Evolutionary conservation across 2,888 invertebrate genomes (phyloP).

Genomic region (Synanthedon myopaeformis): DNA sequence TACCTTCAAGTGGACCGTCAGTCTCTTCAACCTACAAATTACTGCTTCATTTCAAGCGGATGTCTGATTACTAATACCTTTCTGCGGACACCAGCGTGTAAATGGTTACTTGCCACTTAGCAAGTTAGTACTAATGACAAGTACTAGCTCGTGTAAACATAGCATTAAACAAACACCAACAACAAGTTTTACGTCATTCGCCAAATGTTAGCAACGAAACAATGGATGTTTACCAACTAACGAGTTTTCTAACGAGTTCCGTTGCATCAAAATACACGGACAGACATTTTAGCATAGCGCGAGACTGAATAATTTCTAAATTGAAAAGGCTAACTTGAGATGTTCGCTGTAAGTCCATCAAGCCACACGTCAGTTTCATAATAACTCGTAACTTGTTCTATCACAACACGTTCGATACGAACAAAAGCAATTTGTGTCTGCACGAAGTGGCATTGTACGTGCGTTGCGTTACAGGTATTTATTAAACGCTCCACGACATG

Average conservation of each 20-base stretch:
- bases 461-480: slow-evolving; percentile 59
- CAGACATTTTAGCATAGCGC: slow-evolving; percentile 4
- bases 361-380: slow-evolving; percentile 31
- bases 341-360: slow-evolving; percentile 34
- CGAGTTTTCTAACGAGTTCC: slow-evolving; percentile 18
- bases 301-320: slow-evolving; percentile 8
- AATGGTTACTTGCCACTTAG: too few species aligned
- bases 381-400: slow-evolving; percentile 34
- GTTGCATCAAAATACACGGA: slow-evolving; percentile 6
- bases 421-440: slow-evolving; percentile 68
- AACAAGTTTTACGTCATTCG: background rate
- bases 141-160: too few species aligned
- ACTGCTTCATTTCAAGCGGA: too few species aligned
- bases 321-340: slow-evolving; percentile 37
- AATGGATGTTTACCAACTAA: slow-evolving; percentile 13
- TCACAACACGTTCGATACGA: slow-evolving; percentile 51
- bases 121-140: too few species aligned
- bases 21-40: too few species aligned
- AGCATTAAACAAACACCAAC: too few species aligned
- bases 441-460: slow-evolving; percentile 59
- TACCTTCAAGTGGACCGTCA: too few species aligned
- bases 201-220: slow-evolving; percentile 4
- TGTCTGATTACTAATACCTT: too few species aligned
- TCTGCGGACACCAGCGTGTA: background rate
- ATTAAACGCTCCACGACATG: slow-evolving; percentile 23